Percentiles rank a stretch among this genome's conserved stretches.
Conservation (phyloP, 2,797 vertebrate species). For the Borostomias antarcticus region DNA sequence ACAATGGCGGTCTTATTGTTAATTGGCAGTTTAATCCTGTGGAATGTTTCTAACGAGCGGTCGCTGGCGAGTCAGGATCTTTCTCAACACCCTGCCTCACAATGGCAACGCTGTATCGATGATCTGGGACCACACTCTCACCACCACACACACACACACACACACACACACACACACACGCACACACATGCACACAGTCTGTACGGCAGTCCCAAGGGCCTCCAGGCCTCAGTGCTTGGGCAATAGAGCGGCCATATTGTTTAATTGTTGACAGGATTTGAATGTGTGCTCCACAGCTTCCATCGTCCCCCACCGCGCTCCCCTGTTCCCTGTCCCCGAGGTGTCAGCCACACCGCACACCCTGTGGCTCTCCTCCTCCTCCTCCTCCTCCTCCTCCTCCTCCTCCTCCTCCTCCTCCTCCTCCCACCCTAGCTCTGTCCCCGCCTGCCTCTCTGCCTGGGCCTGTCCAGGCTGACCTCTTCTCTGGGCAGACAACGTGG, state of each 20-base stretch:
- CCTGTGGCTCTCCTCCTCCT: background rate
- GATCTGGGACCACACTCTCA: conserved; percentile 46
- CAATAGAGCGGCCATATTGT: background rate
- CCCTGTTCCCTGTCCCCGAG: background rate
- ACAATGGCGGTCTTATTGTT: conserved; percentile 82
- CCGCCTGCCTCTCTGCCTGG: too few relatives aligned
- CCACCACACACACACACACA: conserved; percentile 34
- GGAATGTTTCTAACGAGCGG: conserved; percentile 81
- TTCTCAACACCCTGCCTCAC: conserved; percentile 74
- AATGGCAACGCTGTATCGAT: conserved; percentile 70
- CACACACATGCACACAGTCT: conserved; percentile 13
- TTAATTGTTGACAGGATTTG: background rate
- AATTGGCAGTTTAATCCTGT: conserved; percentile 81
- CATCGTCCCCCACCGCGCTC: background rate
- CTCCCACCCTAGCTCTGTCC: too few relatives aligned
- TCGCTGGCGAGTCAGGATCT: conserved; percentile 67
- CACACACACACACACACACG: conserved; percentile 20
- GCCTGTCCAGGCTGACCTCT: too few relatives aligned
- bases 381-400: background rate
- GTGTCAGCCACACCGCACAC: background rate
- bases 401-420: background rate
- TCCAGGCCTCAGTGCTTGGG: background rate
- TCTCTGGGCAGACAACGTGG: too few relatives aligned
- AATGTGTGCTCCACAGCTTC: background rate
- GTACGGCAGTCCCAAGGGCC: background rate